These are phyloP conservation scores for Dyspetes luteomarginatus DNA, from an alignment of 2,888 invertebrate species.

Conservation along the genomic window DNA sequence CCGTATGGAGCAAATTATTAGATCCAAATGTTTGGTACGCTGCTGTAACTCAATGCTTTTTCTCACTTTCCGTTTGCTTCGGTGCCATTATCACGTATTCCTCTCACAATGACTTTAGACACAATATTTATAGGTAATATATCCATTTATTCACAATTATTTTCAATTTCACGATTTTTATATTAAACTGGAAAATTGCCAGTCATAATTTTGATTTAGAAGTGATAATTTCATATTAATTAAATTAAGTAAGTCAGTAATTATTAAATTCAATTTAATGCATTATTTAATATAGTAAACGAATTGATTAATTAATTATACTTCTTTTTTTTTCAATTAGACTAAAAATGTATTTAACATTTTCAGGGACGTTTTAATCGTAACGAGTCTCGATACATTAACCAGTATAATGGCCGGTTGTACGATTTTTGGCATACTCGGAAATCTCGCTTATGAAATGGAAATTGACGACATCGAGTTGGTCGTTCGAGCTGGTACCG, in stretches of 20 bases:
- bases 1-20: slow-evolving; percentile 87
- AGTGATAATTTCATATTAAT: neutral
- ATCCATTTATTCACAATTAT: neutral
- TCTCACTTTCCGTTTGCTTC: slow-evolving; percentile 86
- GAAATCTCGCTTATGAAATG: slow-evolving; percentile 90
- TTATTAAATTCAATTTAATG: too few relatives aligned
- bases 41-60: slow-evolving; percentile 87
- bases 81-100: slow-evolving; percentile 87
- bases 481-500: slow-evolving; percentile 90
- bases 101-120: slow-evolving; percentile 86
- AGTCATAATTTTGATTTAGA: slow-evolving; percentile 1
- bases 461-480: slow-evolving; percentile 86
- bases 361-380: slow-evolving; percentile 89
- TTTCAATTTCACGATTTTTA: neutral
- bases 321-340: neutral
- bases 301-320: too few relatives aligned
- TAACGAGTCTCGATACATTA: slow-evolving; percentile 92
- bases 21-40: slow-evolving; percentile 87
- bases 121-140: slow-evolving; percentile 85
- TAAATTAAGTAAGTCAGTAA: too few relatives aligned
- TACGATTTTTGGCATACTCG: slow-evolving; percentile 93
- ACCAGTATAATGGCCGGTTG: slow-evolving; percentile 93
- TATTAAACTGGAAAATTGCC: neutral
- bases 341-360: neutral
- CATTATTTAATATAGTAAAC: neutral